Evolutionary conservation across 2,797 vertebrate genomes (phyloP), one percentile per base, ranked within the genome.

Genomic region (Cuculus canorus): DNA sequence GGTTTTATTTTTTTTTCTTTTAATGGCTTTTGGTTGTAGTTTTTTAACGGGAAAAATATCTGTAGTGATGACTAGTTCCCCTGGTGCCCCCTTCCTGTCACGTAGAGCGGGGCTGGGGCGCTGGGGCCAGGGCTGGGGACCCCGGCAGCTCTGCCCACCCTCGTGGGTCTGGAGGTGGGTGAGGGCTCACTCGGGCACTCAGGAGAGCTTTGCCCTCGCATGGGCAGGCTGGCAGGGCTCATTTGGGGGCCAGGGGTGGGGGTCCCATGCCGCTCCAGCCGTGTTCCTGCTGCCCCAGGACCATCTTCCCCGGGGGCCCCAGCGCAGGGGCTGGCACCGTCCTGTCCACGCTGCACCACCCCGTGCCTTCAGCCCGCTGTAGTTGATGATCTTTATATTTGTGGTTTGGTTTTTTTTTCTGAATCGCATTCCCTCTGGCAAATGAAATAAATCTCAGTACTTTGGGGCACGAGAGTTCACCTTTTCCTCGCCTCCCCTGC

Each of bases 381-480:
- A 96, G 96, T 93, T 91, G 59, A 82, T 86, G 64, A 85, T 82
- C 84, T 79, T 70, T 23, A 7, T 27, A 4, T 32, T 86, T 86
- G 76, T n/a, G n/a, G n/a, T 66, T n/a, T n/a, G n/a, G n/a, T n/a
- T 39, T 39, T 61, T 37, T 53, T 90, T 57, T 77, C 60, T 81
- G 91, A 75, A 96, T 95, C 93, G 90, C 23, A 54, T 91, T 95
- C 52, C 90, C 47, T 90, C 88, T 90, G 90, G 47, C 80, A 92
- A 92, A 30, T 68, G 6, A 81, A 96, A 96, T 96, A 96, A 96
- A 96, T 83, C 24, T 95, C 85, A 41, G 25, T 92, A 95, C 50
- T 91, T 75, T 72, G 54, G 91, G 93, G 77, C 85, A 52, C 47
- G 77, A 93, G 76, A 57, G 61, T 91, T 77, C 83, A 61, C 43